Base-by-base conservation (phyloP, 2,797 vertebrate species). In the Spinus olivaceus region DNA sequence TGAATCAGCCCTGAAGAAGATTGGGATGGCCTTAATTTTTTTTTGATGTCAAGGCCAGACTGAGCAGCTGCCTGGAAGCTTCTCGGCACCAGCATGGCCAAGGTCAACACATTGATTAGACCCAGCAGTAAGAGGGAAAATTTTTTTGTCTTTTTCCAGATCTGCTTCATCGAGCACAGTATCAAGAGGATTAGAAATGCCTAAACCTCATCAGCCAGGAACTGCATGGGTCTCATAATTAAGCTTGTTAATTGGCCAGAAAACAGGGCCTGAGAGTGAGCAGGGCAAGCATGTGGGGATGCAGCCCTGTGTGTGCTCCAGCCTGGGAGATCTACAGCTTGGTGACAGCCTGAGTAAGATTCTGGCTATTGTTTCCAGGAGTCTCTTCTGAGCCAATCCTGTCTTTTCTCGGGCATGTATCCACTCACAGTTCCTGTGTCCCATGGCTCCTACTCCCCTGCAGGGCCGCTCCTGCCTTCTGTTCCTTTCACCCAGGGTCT, bases 71-170 rank as follows among this genome's bases (percentile, higher is more conserved):
- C 35, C 72, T 57, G 0, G 0, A 35, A 30, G 51, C 72, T 57
- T 63, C 76, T 1, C 0, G 0, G 20, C 3, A 8, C 22, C n/a
- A 32, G 7, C 1, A 0, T 49, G 63, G 66, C 78, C 84, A 71
- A 70, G 84, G 93, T 69, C 66, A 64, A 2, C 1, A 4, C 1
- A 1, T 50, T n/a, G 63, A 67, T 64, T n/a, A 41, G 46, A 70
- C 46, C 42, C 17, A 57, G 57, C 56, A 74, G 21, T 6, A 17
- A 33, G 53, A 72, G 16, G 22, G 63, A 59, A 71, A 10, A 11
- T 1, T 8, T 57, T 39, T 74, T 13, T 76, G 19, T 64, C 24
- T 63, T 69, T 60, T 69, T 72, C 47, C 51, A 61, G 27, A 41
- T 81, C 28, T 64, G 66, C 64, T 80, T 81, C 39, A 15, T 24